Evolutionary conservation across 2,797 vertebrate genomes (phyloP).

Genomic region (Hypotaenidia okinawae): DNA sequence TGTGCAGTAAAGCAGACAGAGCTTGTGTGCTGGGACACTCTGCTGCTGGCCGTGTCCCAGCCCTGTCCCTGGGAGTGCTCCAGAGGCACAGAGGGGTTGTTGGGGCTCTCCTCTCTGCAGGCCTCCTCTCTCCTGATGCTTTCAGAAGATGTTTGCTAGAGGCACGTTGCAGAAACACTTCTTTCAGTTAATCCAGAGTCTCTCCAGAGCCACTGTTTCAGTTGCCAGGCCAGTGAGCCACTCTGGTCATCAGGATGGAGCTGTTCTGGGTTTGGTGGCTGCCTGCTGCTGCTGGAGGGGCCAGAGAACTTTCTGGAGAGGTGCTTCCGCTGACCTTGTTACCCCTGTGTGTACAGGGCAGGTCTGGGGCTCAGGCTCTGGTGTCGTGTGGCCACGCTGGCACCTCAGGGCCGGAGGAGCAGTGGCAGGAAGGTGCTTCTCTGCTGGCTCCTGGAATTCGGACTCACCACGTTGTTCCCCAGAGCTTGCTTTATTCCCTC

Average conservation of each 20-base stretch:
- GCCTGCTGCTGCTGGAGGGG: conserved; percentile 22
- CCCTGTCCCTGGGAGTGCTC: not conserved
- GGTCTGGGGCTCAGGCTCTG: not conserved
- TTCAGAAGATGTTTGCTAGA: conserved; percentile 11
- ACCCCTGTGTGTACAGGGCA: rapidly evolving
- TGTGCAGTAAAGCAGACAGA: not conserved
- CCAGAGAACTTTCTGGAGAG: not conserved
- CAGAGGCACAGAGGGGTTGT: not conserved
- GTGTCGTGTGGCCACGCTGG: not conserved
- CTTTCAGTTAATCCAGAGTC: conserved; percentile 44
- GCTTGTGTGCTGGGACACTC: not conserved
- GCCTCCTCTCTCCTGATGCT: not conserved
- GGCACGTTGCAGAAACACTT: conserved; percentile 10
- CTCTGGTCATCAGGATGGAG: not conserved
- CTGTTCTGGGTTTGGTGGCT: not conserved
- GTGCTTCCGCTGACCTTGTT: not conserved
- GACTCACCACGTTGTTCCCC: not conserved
- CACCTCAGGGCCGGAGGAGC: not conserved
- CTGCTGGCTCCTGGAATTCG: not conserved
- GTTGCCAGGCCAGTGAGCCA: not conserved
- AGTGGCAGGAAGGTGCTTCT: not conserved
- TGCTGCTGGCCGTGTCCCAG: not conserved
- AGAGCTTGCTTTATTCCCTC: not conserved
- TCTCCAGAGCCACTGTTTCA: not conserved
- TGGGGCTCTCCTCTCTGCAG: not conserved